Percentiles rank a stretch among this genome's conserved stretches.
Conservation (phyloP, 2,113 vertebrate genomes). For the Nycticebus coucang region DNA sequence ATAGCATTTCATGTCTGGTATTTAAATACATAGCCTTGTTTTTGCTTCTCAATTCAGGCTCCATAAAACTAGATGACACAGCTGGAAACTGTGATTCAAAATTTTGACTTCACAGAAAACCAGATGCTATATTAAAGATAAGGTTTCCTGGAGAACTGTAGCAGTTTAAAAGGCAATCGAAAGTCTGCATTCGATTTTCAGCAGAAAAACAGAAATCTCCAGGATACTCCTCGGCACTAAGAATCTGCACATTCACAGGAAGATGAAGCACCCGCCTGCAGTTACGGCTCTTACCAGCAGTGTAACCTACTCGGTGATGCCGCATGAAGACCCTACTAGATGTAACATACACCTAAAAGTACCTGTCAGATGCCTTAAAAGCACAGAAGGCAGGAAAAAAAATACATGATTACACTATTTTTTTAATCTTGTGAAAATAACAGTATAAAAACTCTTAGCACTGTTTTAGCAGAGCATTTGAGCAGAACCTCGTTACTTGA, state of each 20-base stretch:
- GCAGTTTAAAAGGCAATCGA: constrained; percentile 48
- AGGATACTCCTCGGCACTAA: not conserved
- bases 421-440: constrained; percentile 4
- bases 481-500: not conserved
- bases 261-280: not conserved
- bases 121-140: constrained; percentile 65
- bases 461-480: not conserved
- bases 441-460: not conserved
- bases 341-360: rapidly evolving
- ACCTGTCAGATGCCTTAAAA: not conserved
- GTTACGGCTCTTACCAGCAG: not conserved
- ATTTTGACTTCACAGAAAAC: constrained; percentile 72
- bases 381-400: not conserved
- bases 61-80: constrained; percentile 71
- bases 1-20: constrained; percentile 56
- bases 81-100: constrained; percentile 73
- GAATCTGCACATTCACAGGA: not conserved
- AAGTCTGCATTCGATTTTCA: constrained; percentile 71
- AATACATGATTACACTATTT: not conserved
- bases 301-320: rapidly evolving
- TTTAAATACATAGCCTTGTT: constrained; percentile 59
- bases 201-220: constrained; percentile 52
- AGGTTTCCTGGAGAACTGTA: constrained; percentile 60
- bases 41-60: constrained; percentile 64
- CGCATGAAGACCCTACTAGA: not conserved